These are phyloP conservation scores for Struthio camelus DNA, from an alignment of 2,113 vertebrate species.

Conservation along the genomic window DNA sequence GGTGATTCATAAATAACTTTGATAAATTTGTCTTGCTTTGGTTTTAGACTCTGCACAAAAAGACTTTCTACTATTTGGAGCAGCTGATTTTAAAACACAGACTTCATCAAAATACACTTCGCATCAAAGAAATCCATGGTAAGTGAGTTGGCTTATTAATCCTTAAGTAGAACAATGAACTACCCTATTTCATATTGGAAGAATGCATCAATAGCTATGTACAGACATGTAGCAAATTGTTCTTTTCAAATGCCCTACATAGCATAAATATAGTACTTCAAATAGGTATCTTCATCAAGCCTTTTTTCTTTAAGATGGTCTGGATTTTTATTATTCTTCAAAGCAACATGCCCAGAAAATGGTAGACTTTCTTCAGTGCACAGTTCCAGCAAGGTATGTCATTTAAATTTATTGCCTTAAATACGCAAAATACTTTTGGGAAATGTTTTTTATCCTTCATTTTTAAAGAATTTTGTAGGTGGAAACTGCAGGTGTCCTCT, in stretches of 20 bases:
- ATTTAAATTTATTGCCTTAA: not conserved
- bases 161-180: not conserved
- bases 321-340: conserved; percentile 95
- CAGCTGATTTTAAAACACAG: conserved; percentile 96
- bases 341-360: conserved; percentile 98
- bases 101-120: conserved; percentile 91
- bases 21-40: not conserved
- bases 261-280: not conserved
- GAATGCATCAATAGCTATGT: not conserved
- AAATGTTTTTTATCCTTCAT: not conserved
- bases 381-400: conserved; percentile 90
- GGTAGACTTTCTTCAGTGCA: conserved; percentile 96
- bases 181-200: not conserved
- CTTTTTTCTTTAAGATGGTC: conserved; percentile 82
- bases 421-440: not conserved
- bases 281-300: not conserved
- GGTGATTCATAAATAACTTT: not conserved
- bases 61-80: conserved; percentile 97
- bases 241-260: not conserved
- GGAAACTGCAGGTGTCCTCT: not conserved
- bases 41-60: conserved; percentile 91
- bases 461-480: not conserved
- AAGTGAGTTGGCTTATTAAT: not conserved
- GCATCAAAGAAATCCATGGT: conserved; percentile 98
- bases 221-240: not conserved